These are phyloP conservation scores for Bombus superbus DNA, from an alignment of 1,140 invertebrate species.

Conservation along the genomic window DNA sequence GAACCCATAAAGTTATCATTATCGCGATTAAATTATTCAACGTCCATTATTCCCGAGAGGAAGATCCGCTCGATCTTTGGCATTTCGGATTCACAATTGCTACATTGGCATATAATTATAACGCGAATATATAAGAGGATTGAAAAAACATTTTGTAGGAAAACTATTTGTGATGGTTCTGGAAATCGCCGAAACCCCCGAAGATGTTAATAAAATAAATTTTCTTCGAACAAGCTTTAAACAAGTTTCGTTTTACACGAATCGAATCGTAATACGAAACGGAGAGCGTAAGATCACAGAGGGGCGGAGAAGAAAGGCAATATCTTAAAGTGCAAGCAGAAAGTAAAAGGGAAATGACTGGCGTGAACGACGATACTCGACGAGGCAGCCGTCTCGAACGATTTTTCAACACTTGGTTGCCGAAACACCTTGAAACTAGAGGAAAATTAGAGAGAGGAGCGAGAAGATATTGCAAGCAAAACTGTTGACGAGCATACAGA, in stretches of 20 bases:
- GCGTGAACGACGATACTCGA: slow-evolving; percentile 13
- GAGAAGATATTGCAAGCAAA: neutral
- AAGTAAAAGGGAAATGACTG: slow-evolving; percentile 23
- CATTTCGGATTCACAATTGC: neutral
- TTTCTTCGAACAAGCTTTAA: neutral
- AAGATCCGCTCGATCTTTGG: neutral
- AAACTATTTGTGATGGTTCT: neutral
- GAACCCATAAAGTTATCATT: no score
- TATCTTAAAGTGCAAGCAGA: slow-evolving; percentile 20
- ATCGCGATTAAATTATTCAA: no score
- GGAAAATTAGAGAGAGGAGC: neutral
- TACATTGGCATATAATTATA: neutral
- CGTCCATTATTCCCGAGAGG: no score
- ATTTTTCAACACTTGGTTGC: slow-evolving; percentile 44
- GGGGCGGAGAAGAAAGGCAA: neutral
- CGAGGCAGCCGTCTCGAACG: slow-evolving; percentile 13
- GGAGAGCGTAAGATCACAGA: neutral
- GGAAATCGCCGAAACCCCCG: neutral
- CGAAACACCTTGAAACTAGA: slow-evolving; percentile 14
- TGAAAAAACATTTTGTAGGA: no score
- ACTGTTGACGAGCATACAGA: slow-evolving; percentile 52
- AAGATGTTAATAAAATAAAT: neutral
- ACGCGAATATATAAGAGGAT: neutral
- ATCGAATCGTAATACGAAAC: no score
- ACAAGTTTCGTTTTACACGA: neutral